These are phyloP conservation scores for Chironex yamaguchii DNA, from an alignment of 30 jellyfish, hydroid and myxozoan species.

Conservation along the genomic window DNA sequence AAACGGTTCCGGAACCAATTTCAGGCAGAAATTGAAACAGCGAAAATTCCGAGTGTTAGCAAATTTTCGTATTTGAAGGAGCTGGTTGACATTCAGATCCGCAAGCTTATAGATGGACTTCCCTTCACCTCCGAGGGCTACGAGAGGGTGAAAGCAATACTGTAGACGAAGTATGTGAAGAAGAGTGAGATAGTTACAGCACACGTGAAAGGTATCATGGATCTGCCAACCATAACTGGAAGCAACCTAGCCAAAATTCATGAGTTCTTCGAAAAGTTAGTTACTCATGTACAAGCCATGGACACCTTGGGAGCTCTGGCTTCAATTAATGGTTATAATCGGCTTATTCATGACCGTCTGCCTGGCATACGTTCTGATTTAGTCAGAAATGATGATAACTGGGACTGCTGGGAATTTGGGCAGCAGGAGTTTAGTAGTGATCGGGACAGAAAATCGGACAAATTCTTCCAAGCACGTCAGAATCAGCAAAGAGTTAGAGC, in stretches of 20 bases:
- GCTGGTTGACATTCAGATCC: background rate
- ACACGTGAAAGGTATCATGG: background rate
- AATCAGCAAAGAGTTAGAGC: background rate
- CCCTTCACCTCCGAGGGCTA: background rate
- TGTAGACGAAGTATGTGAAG: background rate
- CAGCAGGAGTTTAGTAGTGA: background rate
- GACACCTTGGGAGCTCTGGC: background rate
- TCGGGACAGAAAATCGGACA: background rate
- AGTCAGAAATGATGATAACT: constrained; percentile 45
- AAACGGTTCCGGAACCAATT: background rate
- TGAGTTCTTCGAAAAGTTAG: background rate
- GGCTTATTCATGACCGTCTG: background rate
- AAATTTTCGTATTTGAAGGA: background rate
- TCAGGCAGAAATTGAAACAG: background rate
- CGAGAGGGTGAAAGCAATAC: background rate
- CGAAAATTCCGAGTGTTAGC: background rate
- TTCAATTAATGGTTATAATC: background rate
- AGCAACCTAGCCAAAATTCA: background rate
- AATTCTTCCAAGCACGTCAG: background rate
- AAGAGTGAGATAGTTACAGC: background rate
- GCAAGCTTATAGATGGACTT: background rate
- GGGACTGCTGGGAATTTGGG: constrained; percentile 60
- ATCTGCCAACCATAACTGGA: background rate
- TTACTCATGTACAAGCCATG: background rate
- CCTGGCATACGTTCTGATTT: constrained; percentile 54